Evolutionary conservation across 2,888 invertebrate genomes (phyloP), one percentile per base, ranked within the genome.

Genomic region (Lomographa bimaculata): DNA sequence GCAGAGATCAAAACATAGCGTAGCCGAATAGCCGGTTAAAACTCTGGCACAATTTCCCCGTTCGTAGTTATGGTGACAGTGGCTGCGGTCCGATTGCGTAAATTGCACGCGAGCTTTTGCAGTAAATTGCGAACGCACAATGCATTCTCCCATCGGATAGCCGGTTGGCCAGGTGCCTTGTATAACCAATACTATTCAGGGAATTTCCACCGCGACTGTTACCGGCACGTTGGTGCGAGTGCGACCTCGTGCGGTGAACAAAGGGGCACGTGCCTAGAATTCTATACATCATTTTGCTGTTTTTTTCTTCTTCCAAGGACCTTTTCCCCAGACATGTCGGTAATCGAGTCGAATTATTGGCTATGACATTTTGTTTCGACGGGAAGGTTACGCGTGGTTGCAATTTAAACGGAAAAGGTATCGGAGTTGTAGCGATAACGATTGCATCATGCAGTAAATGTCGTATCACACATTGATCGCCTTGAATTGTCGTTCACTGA

Each of bases 261-360:
- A 66, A 63, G 59, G 39, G 50, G 51, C 57, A 57, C 68, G 68
- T 66, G 70, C 50, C 50, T 54, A 42, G 65, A 60, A 68, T 69
- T 57, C 42, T 48, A 52, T 48, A 50, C 58, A 55, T 59, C 58
- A 47, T 51, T 54, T 52, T 35, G 43, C 46, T 53, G 36, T 50
- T 32, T 55, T 38, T 34, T 32, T 34, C 7, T 32, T 20, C 35
- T 30, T 26, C 41, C 43, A 46, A 44, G 40, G 41, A 46, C 41
- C 49, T 46, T 54, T 54, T 46, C 33, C 33, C 32, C 20, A 40
- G 35, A 37, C 53, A n/a, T 48, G 34, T 48, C 53, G 33, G 33
- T 51, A 39, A 51, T 56, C 36, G 46, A 46, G 47, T 45, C 34
- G 29, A 47, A 45, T 51, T 51, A 54, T 51, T 51, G 40, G 45